phyloP scores from a whole-genome alignment of 2,113 vertebrate species.

The Sakesphorus luctuosus region DNA sequence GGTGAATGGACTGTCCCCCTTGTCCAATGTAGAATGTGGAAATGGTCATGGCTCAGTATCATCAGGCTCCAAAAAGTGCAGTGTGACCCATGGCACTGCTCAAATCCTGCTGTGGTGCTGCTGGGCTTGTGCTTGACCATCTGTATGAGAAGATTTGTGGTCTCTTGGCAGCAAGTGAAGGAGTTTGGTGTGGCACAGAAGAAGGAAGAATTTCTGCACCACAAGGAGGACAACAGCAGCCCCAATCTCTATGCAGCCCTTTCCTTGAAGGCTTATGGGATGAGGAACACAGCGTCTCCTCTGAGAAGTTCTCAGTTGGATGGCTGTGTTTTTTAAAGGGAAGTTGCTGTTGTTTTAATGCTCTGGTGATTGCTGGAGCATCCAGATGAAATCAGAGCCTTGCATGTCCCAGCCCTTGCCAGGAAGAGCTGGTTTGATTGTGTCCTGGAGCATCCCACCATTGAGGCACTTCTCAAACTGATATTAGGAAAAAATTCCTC shows the following conservation, averaged over 20 bases:
- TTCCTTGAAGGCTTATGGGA: not conserved
- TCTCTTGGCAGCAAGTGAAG: not conserved
- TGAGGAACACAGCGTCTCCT: not conserved
- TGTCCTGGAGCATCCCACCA: not conserved
- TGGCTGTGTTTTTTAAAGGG: not conserved
- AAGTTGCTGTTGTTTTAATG: not conserved
- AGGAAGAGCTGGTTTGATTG: not conserved
- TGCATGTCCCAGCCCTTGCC: not conserved
- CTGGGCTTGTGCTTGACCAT: not conserved
- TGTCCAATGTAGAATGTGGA: rapidly evolving
- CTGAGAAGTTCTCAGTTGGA: not conserved
- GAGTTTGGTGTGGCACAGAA: too few species aligned
- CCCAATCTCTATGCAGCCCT: not conserved
- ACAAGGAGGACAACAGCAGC: not conserved
- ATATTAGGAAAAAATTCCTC: not conserved
- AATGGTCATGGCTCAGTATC: not conserved
- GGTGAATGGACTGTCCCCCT: not conserved
- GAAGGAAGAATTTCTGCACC: not conserved
- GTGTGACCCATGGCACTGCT: not conserved
- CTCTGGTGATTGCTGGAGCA: not conserved
- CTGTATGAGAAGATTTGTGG: not conserved
- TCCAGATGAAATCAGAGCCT: not conserved
- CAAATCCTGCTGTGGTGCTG: not conserved
- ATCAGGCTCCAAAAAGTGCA: not conserved
- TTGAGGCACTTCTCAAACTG: not conserved